Evolutionary conservation across 2,113 vertebrate genomes (phyloP).

Genomic region (Bucco capensis): DNA sequence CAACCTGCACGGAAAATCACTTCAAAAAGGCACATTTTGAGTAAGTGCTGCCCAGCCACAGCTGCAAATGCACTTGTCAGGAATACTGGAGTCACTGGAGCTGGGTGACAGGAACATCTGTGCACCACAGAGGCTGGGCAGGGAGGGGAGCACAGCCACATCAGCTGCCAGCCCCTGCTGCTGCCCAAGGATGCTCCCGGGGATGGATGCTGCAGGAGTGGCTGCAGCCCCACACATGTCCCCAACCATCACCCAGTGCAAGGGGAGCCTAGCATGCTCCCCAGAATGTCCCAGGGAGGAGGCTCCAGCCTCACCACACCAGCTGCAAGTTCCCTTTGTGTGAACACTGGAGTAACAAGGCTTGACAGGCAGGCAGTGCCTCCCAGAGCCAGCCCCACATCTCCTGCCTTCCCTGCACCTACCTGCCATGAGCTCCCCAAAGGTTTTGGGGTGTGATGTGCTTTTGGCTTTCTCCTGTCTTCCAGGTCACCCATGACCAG

Average conservation of each 20-base stretch:
- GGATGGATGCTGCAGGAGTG: not conserved
- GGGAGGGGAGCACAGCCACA: not conserved
- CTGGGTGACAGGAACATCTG: not conserved
- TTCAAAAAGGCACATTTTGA: not conserved
- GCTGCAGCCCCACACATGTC: accelerated
- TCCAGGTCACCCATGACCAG: not conserved
- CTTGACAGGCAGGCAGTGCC: accelerated
- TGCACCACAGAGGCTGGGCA: not conserved
- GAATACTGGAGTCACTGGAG: not conserved
- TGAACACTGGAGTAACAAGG: not conserved
- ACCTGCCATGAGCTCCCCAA: not conserved
- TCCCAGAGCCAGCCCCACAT: not conserved
- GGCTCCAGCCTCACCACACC: accelerated
- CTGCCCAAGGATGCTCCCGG: not conserved
- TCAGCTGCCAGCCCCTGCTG: not conserved
- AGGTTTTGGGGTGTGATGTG: not conserved
- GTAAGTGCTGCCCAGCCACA: not conserved
- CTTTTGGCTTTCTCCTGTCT: not conserved
- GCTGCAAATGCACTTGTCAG: constrained; percentile 3
- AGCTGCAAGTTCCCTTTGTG: not conserved
- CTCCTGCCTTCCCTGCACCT: not conserved
- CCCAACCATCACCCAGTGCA: not conserved
- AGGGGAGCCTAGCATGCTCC: not conserved
- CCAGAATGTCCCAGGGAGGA: not conserved
- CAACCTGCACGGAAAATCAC: not conserved